Evolutionary conservation across 2,113 vertebrate genomes (phyloP).

Genomic region (Oncorhynchus clarkii): DNA sequence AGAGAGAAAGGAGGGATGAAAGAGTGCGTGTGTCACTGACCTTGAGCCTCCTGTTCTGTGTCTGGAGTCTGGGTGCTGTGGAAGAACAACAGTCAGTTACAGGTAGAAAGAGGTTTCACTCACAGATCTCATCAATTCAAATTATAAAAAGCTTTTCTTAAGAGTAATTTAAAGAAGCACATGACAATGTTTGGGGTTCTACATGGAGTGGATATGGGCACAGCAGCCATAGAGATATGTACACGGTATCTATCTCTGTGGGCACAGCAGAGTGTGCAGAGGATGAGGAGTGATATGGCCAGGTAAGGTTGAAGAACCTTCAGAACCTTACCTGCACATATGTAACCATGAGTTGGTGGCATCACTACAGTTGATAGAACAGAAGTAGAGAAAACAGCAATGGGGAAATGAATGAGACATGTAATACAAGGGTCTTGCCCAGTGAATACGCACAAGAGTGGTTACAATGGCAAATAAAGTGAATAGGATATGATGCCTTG

Average conservation of each 20-base stretch:
- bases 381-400: constrained; percentile 15
- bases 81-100: no score
- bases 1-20: neutral
- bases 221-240: neutral
- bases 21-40: neutral
- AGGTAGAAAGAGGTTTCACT: no score
- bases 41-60: neutral
- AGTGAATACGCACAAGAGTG: neutral
- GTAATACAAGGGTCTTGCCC: neutral
- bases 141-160: no score
- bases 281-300: constrained; percentile 36
- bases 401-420: neutral
- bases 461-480: constrained; percentile 12
- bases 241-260: constrained; percentile 6
- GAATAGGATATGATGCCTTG: constrained; percentile 28
- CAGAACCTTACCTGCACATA: constrained; percentile 75
- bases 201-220: no score
- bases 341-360: constrained; percentile 72
- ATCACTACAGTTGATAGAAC: constrained; percentile 50
- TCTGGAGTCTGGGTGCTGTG: neutral
- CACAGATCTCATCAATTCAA: no score
- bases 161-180: neutral
- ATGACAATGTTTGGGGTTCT: constrained; percentile 3
- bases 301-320: constrained; percentile 45
- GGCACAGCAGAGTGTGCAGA: constrained; percentile 1